A percentile compares a stretch with the other conserved stretches of the same genome.
phyloP scores from a whole-genome alignment of 2,888 invertebrate genomes.

The Candidula unifasciata region DNA sequence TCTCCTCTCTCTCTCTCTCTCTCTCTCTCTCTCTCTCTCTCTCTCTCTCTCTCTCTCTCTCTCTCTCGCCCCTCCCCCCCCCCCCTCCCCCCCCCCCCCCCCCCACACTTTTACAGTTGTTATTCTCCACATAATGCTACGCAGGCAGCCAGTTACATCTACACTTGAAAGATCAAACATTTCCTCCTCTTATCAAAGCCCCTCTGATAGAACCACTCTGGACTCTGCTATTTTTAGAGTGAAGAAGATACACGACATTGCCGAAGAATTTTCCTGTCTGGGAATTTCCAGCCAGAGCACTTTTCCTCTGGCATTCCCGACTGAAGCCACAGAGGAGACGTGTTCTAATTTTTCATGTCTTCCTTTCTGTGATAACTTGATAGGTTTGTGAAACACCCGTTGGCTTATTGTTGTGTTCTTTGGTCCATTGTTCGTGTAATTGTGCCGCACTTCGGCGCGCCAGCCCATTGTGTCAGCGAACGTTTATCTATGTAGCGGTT shows the following conservation, averaged over 20 bases:
- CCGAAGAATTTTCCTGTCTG: not conserved
- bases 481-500: no score
- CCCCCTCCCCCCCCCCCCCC: not conserved
- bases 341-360: not conserved
- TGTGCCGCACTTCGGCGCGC: no score
- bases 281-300: not conserved
- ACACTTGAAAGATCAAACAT: not conserved
- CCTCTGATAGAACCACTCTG: not conserved
- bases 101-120: no score
- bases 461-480: no score
- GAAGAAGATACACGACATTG: not conserved
- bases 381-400: no score
- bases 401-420: no score
- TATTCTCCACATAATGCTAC: no score
- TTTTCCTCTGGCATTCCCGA: not conserved
- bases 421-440: no score
- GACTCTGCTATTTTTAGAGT: slow-evolving; percentile 17
- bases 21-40: slow-evolving; percentile 7
- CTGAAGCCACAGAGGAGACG: not conserved
- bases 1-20: slow-evolving; percentile 5
- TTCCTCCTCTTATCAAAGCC: not conserved
- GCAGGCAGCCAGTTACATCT: no score
- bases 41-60: not conserved
- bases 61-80: not conserved
- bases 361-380: not conserved